Base-by-base conservation (phyloP, 2,888 invertebrate genomes). In the Tetragnatha montana region DNA sequence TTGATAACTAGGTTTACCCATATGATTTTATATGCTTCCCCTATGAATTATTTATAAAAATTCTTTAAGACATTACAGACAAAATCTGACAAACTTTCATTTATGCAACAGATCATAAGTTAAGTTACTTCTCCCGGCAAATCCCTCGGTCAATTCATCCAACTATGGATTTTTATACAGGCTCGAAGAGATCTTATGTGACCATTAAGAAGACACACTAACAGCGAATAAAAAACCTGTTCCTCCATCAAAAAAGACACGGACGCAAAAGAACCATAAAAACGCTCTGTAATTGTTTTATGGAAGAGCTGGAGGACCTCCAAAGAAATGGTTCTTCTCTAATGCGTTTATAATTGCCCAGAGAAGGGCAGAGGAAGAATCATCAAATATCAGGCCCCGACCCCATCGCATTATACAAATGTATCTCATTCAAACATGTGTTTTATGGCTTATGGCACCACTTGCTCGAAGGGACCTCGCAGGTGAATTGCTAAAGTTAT, bases 311-410 rank as follows among this genome's bases (percentile, higher is more conserved):
- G 49, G 49, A 76, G 68, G 70, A 70, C n/a, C 49, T 22, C 47
- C 50, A n/a, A 71, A n/a, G 71, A 35, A 49, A 50, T 49, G n/a
- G 74, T 82, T 71, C n/a, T 51, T 60, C 73, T 86, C 80, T 88
- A 88, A 88, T 88, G 88, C 82, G 71, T 82, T 88, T 88, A 78
- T 88, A 88, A 88, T 88, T 88, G 88, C 88, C 82, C 68, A n/a
- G 12, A 47, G 51, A 35, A n/a, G n/a, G n/a, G 68, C 49, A 78
- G 71, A 76, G 76, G 19, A 49, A 17, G 83, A 82, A 88, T 83
- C 78, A 82, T 83, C 73, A 82, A 78, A 70, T 87, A 69, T 47
- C 35, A 50, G 47, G 49, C 60, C 69, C 8, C 50, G 47, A 71
- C 69, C 81, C 81, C 69, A 78, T 78, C 76, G 19, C 82, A 83